Percentiles rank a stretch among this genome's conserved stretches.
Conservation (phyloP, 1,140 invertebrate species). For the Odontomachus brunneus region DNA sequence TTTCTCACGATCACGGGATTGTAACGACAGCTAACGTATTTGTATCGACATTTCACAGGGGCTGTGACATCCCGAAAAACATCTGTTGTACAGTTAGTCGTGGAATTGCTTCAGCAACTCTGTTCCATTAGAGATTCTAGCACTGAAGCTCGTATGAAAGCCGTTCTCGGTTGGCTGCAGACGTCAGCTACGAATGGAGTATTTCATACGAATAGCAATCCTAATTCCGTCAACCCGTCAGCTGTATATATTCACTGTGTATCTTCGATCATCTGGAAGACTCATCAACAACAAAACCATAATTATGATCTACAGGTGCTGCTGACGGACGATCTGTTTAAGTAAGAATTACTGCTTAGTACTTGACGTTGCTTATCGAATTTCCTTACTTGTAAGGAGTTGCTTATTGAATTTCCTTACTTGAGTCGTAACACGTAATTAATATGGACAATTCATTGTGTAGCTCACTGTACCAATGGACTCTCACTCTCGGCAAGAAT, state of each 20-base stretch:
- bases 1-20: not conserved
- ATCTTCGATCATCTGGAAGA: conserved; percentile 93
- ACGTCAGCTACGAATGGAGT: conserved; percentile 84
- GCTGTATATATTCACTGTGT: conserved; percentile 89
- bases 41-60: conserved; percentile 66
- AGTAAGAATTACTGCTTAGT: conserved; percentile 78
- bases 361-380: not conserved
- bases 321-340: conserved; percentile 90
- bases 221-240: conserved; percentile 80
- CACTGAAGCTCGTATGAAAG: conserved; percentile 85
- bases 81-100: conserved; percentile 89
- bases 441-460: conserved; percentile 61
- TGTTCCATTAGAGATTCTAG: conserved; percentile 87
- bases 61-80: conserved; percentile 80
- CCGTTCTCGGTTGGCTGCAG: conserved; percentile 88
- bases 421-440: conserved; percentile 38
- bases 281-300: conserved; percentile 87
- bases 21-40: not conserved
- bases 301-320: conserved; percentile 88
- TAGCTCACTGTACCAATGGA: conserved; percentile 91
- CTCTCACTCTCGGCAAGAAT: conserved; percentile 87
- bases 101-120: conserved; percentile 92
- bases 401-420: conserved; percentile 18
- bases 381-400: conserved; percentile 1
- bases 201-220: conserved; percentile 66